Evolutionary conservation across 2,113 vertebrate species (phyloP), one percentile per base, ranked within the genome.

Genomic region (Phoenicopterus ruber): DNA sequence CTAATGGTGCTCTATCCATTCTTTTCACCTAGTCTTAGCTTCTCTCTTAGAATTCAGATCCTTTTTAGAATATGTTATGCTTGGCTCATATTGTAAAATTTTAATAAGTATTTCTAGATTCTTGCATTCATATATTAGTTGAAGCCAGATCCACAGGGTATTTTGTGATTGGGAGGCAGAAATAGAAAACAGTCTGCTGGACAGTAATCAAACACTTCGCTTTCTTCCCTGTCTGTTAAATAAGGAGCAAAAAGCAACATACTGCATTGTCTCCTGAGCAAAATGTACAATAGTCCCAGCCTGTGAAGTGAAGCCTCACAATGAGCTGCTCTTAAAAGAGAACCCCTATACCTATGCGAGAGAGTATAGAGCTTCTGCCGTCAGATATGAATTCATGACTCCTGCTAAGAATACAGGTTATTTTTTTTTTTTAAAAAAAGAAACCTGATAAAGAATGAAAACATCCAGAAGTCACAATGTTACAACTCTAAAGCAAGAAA

Each of bases 1-100:
- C 58, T 62, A 0, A 0, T 49, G 54, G 20, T 1, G 1, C 12
- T 66, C 15, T 24, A 1, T 28, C 59, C 57, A 28, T 67, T 74
- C 65, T 84, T 91, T 83, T 46, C 19, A 66, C 6, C 49, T 46
- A 58, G 31, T 32, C 13, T 32, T 31, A 18, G 38, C 18, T 88
- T 47, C 44, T 58, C 2, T 90, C 62, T 87, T 31, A 38, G 79
- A 73, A 88, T 70, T 26, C 25, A 13, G 32, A 50, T 71, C 46
- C 20, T 32, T 79, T 87, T 89, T 22, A 28, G 63, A 55, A 55
- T 69, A 38, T 55, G 32, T 63, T 52, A 1, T 50, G 25, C 47
- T 61, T 57, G 40, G 11, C 50, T 86, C 40, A 36, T 36, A 49
- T 28, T 91, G 36, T 82, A 44, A 76, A 59, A 38, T 80, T 84